Conservation (phyloP, 2,888 invertebrate species). For the Hypsopygia costalis region DNA sequence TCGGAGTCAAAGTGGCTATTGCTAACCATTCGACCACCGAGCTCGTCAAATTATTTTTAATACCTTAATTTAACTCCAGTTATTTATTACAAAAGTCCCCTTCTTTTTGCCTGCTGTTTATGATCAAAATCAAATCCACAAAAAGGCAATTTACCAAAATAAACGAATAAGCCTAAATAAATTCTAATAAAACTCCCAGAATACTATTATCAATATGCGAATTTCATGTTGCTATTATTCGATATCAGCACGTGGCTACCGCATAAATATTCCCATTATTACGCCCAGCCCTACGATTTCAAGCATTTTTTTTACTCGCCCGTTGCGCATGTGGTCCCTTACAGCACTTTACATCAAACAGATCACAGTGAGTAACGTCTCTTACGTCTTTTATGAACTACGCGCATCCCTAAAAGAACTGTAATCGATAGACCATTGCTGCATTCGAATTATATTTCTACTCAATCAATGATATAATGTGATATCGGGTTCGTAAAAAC, state of each 20-base stretch:
- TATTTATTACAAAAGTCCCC: neutral
- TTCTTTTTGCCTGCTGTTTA: neutral
- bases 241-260: constrained; percentile 71
- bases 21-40: too few relatives aligned
- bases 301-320: constrained; percentile 51
- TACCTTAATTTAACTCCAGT: too few relatives aligned
- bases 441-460: too few relatives aligned
- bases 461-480: too few relatives aligned
- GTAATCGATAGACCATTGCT: too few relatives aligned
- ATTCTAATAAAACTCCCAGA: constrained; percentile 32
- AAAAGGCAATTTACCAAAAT: constrained; percentile 16
- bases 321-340: constrained; percentile 64
- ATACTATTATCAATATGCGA: constrained; percentile 70
- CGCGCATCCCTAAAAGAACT: neutral
- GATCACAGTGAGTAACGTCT: neutral
- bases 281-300: constrained; percentile 43
- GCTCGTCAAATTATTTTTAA: too few relatives aligned
- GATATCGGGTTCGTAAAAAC: too few relatives aligned
- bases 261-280: constrained; percentile 78
- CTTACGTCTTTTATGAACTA: constrained; percentile 1
- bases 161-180: constrained; percentile 21
- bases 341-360: constrained; percentile 11
- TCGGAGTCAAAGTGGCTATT: too few relatives aligned
- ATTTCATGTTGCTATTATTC: constrained; percentile 66
- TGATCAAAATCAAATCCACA: neutral